phyloP scores from a whole-genome alignment of 1,140 invertebrate species.

The Leptinotarsa lineolata region DNA sequence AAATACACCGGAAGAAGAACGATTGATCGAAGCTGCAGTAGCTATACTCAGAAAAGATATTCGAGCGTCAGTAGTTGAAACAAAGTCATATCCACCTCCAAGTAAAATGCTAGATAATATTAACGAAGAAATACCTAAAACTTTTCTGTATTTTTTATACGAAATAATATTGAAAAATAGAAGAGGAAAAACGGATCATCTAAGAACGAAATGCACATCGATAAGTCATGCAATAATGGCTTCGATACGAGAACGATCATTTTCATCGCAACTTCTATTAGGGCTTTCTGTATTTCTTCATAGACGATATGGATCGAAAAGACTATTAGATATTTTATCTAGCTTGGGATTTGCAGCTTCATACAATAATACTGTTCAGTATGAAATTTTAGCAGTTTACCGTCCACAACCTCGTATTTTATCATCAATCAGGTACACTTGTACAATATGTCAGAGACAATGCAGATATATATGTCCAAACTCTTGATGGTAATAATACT shows the following conservation, averaged over 20 bases:
- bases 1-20: constrained; percentile 41
- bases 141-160: constrained; percentile 47
- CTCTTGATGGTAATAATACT: constrained; percentile 52
- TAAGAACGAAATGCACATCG: constrained; percentile 50
- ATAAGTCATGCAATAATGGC: constrained; percentile 53
- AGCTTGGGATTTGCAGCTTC: constrained; percentile 48
- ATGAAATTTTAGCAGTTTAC: constrained; percentile 53
- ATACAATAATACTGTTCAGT: constrained; percentile 48
- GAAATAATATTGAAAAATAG: constrained; percentile 50
- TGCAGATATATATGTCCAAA: constrained; percentile 53
- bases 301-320: constrained; percentile 48
- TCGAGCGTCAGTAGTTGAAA: constrained; percentile 46
- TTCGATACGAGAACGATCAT: constrained; percentile 48
- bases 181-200: constrained; percentile 44
- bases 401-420: constrained; percentile 44
- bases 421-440: constrained; percentile 41
- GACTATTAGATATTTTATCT: constrained; percentile 51
- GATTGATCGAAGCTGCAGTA: constrained; percentile 50
- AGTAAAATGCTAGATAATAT: constrained; percentile 41
- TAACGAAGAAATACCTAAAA: constrained; percentile 51
- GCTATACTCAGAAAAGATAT: constrained; percentile 55
- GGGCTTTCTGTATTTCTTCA: constrained; percentile 51
- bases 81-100: constrained; percentile 49
- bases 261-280: constrained; percentile 52
- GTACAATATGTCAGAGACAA: constrained; percentile 53